Conservation (phyloP, 2,113 vertebrate species). For the Atrichornis clamosus region DNA sequence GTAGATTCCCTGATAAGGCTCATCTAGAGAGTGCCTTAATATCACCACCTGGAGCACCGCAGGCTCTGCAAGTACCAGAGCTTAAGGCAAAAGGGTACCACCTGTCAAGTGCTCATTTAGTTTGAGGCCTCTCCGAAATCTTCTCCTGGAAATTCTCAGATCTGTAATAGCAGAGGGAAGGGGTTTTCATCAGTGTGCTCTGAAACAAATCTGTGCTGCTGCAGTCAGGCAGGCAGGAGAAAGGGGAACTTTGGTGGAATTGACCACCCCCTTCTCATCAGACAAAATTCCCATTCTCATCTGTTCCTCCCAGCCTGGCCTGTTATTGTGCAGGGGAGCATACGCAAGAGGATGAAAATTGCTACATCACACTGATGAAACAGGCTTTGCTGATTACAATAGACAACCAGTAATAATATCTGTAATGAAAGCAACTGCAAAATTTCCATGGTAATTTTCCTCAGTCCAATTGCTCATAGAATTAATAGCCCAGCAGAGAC, state of each 20-base stretch:
- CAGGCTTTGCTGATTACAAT: constrained; percentile 11
- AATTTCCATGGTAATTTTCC: constrained; percentile 35
- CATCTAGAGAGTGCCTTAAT: neutral
- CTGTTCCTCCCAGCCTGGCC: neutral
- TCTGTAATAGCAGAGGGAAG: neutral
- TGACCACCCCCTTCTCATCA: neutral
- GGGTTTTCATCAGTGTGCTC: neutral
- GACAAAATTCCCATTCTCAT: neutral
- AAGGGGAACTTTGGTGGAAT: neutral
- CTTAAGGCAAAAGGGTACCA: neutral
- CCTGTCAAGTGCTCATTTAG: neutral
- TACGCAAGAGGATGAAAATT: neutral
- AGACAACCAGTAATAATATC: neutral
- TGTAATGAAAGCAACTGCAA: constrained; percentile 22
- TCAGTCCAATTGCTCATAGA: neutral
- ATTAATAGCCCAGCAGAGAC: constrained; percentile 2
- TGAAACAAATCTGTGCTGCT: neutral
- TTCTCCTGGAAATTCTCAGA: neutral
- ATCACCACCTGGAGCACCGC: neutral
- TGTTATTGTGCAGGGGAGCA: neutral
- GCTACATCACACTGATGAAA: neutral
- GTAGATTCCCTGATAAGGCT: neutral
- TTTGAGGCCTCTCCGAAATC: neutral
- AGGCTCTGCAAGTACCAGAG: neutral
- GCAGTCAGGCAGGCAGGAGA: neutral